Conservation (phyloP, 1,140 invertebrate genomes). For the Epicauta chinensis region DNA sequence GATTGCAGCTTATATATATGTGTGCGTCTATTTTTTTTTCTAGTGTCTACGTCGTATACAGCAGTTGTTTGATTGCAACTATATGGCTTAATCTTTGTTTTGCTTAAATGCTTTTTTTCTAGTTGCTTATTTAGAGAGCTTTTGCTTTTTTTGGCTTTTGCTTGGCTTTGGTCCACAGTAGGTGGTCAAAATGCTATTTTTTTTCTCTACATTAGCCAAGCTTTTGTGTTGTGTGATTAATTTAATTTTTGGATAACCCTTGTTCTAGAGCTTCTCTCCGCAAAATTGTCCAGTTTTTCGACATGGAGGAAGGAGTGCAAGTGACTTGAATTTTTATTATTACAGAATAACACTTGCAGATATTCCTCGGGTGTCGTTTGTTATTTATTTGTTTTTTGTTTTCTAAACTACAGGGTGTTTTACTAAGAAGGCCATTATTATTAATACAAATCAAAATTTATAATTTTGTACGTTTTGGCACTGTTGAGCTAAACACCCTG, state of each 20-base stretch:
- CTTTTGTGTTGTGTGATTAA: slow-evolving; percentile 23
- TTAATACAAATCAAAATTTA: too few relatives aligned
- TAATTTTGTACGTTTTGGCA: too few relatives aligned
- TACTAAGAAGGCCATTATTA: too few relatives aligned
- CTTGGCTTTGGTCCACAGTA: slow-evolving; percentile 19
- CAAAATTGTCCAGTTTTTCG: slow-evolving; percentile 22
- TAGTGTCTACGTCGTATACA: slow-evolving; percentile 19
- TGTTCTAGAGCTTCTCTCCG: slow-evolving; percentile 37
- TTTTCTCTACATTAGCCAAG: slow-evolving; percentile 21
- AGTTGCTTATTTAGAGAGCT: slow-evolving; percentile 27
- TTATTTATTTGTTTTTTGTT: too few relatives aligned
- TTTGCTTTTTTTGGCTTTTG: slow-evolving; percentile 29
- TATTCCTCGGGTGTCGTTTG: too few relatives aligned
- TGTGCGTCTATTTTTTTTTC: too few relatives aligned
- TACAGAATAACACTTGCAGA: too few relatives aligned
- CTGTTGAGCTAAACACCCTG: too few relatives aligned
- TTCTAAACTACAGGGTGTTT: too few relatives aligned
- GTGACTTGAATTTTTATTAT: neutral
- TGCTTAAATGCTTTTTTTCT: slow-evolving; percentile 14
- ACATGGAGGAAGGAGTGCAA: slow-evolving; percentile 20
- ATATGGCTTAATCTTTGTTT: slow-evolving; percentile 16
- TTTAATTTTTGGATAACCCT: slow-evolving; percentile 39
- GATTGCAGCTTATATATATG: slow-evolving; percentile 33
- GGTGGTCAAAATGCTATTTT: slow-evolving; percentile 14
- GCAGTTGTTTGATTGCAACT: slow-evolving; percentile 2